A percentile compares a stretch with the other conserved stretches of the same genome.
Conservation (phyloP, 2,113 vertebrate species). For the Strix aluco region DNA sequence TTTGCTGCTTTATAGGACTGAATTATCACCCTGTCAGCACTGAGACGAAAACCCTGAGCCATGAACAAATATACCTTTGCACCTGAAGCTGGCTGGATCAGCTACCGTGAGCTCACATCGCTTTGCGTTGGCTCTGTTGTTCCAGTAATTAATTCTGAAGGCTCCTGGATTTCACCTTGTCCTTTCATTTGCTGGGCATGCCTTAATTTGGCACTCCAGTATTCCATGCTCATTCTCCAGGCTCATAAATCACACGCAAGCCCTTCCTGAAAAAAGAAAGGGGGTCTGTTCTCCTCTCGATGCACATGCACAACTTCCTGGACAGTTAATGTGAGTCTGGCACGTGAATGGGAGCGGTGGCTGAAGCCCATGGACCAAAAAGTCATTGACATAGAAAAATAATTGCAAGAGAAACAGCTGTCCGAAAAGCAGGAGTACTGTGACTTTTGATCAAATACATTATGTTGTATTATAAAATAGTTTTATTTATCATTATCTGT, state of each 20-base stretch:
- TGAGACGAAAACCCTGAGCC: slow-evolving; percentile 1
- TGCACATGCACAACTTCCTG: neutral
- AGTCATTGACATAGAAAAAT: neutral
- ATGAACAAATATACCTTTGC: slow-evolving; percentile 50
- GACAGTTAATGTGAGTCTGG: neutral
- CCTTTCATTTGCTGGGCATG: neutral
- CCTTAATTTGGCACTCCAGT: neutral
- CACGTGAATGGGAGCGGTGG: neutral
- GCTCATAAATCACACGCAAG: slow-evolving; percentile 37
- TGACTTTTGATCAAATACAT: neutral
- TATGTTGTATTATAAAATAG: neutral
- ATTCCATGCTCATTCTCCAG: neutral
- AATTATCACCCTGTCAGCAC: slow-evolving; percentile 44
- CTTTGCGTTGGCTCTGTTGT: neutral
- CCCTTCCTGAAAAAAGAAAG: slow-evolving; percentile 21
- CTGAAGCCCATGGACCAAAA: neutral
- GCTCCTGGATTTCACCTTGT: neutral
- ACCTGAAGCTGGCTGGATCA: slow-evolving; percentile 16
- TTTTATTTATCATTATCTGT: neutral
- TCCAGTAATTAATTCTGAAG: slow-evolving; percentile 35
- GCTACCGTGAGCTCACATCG: neutral
- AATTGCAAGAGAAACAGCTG: slow-evolving; percentile 7
- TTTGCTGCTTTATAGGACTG: slow-evolving; percentile 47
- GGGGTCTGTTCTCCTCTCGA: neutral
- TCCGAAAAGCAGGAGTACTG: neutral